Evolutionary conservation across 2,113 vertebrate species (phyloP), one percentile per base, ranked within the genome.

Genomic region (Macquaria australasica): DNA sequence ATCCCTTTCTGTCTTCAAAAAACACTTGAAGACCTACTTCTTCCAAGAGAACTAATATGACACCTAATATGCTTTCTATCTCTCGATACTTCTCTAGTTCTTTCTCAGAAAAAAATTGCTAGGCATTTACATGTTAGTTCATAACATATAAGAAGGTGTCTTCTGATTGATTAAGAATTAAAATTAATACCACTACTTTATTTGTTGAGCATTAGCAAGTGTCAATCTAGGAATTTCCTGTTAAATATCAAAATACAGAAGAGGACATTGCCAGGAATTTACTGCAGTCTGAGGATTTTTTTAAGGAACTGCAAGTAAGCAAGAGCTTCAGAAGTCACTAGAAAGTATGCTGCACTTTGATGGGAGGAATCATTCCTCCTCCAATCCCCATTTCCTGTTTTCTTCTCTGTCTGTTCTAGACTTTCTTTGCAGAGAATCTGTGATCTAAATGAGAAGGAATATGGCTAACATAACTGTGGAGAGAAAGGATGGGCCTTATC

Each of bases 351-450:
- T 34, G 21, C 6, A 5, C n/a, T 81, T 28, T 86, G 59, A 77
- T 59, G 50, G 16, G 51, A 73, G 70, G n/a, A 73, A 56, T 79
- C 68, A 9, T 48, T 59, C 67, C 28, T 78, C n/a, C 73, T 70
- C 21, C 58, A 63, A n/a, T 58, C 64, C 68, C 66, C 48, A 50
- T 62, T 82, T 81, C 73, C 82, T 87, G 76, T 78, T 82, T 68
- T 53, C n/a, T 45, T 56, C 43, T 51, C 59, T 28, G 3, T 66
- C 11, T 48, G 55, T 53, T 59, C 10, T 23, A 31, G 14, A 77
- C 53, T 11, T 68, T 37, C 8, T 41, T 5, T 41, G 18, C n/a
- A 80, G 56, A 84, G 20, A 37, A 77, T 56, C 56, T 72, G 75
- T 28, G 71, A 75, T 81, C 73, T 77, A 68, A 84, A 89, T 68